Percentiles rank a stretch among this genome's conserved stretches.
Evolutionary conservation across 2,113 vertebrate species (phyloP).

Genomic region (Microcebus jonahi): DNA sequence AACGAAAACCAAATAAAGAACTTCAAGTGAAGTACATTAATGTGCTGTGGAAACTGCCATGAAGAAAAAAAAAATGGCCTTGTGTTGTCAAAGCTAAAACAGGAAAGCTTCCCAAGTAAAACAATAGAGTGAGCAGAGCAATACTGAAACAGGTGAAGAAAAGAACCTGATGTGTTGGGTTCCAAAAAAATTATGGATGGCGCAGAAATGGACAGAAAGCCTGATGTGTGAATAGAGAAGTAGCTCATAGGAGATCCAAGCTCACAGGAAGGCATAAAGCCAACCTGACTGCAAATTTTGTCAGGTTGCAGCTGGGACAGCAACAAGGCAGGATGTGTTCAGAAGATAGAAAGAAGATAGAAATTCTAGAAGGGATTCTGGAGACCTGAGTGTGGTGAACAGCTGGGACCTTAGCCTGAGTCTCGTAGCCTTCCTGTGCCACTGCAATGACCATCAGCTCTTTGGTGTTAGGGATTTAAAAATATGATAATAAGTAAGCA

Average conservation of each 20-base stretch:
- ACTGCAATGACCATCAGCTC: background rate
- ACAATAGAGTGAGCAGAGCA: background rate
- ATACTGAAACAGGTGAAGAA: background rate
- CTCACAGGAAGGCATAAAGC: background rate
- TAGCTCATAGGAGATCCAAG: slow-evolving; percentile 5
- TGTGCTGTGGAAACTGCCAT: background rate
- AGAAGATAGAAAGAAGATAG: background rate
- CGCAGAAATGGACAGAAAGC: background rate
- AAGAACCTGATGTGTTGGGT: background rate
- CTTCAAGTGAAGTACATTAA: background rate
- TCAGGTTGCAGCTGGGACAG: background rate
- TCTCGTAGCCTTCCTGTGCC: background rate
- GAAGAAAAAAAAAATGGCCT: background rate
- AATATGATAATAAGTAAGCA: background rate
- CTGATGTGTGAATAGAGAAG: background rate
- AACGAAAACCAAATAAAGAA: slow-evolving; percentile 44
- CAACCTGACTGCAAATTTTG: background rate
- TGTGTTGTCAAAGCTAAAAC: slow-evolving; percentile 37
- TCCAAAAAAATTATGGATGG: background rate
- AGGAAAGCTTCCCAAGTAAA: background rate
- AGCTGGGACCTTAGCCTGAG: background rate
- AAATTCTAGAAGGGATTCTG: background rate
- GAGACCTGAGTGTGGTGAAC: background rate
- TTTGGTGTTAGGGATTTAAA: background rate
- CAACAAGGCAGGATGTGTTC: background rate